phyloP scores from a whole-genome alignment of 2,113 vertebrate species.

The Pionites leucogaster region DNA sequence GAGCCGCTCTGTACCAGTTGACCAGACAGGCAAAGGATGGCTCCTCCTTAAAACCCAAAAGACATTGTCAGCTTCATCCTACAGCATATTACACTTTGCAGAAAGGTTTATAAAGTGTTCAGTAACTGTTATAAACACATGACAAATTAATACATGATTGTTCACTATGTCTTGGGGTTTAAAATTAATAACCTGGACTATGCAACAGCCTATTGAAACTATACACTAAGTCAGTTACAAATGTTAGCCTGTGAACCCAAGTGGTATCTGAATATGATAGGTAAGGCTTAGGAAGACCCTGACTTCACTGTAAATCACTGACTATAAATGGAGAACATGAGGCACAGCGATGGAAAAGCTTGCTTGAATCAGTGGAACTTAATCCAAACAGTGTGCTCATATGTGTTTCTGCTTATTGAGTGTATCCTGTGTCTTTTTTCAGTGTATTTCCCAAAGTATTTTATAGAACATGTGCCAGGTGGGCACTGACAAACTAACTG shows the following conservation, averaged over 20 bases:
- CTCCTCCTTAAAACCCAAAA: neutral
- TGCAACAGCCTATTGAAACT: neutral
- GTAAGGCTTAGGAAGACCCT: neutral
- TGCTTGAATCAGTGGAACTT: neutral
- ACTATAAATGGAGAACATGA: neutral
- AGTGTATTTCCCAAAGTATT: neutral
- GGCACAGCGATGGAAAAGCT: neutral
- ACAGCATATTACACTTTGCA: neutral
- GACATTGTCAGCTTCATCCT: accelerated
- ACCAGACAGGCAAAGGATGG: neutral
- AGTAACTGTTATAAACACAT: neutral
- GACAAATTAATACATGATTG: accelerated
- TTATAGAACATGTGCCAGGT: neutral
- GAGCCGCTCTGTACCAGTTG: neutral
- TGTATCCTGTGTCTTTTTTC: neutral
- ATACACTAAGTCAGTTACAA: neutral
- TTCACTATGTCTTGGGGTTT: neutral
- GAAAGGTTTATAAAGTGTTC: neutral
- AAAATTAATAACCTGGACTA: neutral
- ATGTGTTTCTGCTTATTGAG: neutral
- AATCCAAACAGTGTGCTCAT: neutral
- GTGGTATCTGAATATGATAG: neutral
- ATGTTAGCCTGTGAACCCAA: neutral
- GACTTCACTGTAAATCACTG: neutral
- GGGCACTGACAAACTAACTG: neutral